Base-by-base conservation (phyloP, 2,888 invertebrate species). In the Aphodius granarius region DNA sequence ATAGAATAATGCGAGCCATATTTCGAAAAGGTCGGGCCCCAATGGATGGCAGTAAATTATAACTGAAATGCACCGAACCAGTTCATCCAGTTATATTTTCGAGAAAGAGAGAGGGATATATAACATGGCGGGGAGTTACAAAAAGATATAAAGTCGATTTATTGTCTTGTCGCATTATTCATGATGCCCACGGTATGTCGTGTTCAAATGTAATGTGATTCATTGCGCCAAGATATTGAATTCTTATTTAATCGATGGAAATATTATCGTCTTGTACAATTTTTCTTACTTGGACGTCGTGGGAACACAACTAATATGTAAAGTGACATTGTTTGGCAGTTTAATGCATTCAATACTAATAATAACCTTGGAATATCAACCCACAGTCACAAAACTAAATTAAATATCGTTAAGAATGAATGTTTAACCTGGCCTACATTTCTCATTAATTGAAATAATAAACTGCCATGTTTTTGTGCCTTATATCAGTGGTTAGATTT, bases 21-120 rank as follows among this genome's bases (percentile, higher is more conserved):
- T 75, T 68, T 20, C 66, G 72, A 73, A 68, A 75, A 72, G 75
- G 73, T 73, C 63, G 71, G 71, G 43, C 23, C 68, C 13, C 20
- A 20, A 75, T 75, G 43, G 66, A 16, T 63, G 16, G 66, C 21
- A 72, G 72, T 75, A 72, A 75, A 75, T 75, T 72, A 75, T 73
- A 72, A 72, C 68, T 73, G 43, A 43, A 43, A 43, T 43, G 43
- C 43, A 43, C 43, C 43, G 43, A 43, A 43, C 43, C 43, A 43
- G 43, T 43, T 43, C 43, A 43, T 43, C 43, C 43, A 43, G 43
- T 43, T 43, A 43, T 43, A 43, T 43, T 43, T 43, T 43, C 6
- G 43, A 43, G 43, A 43, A 13, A 43, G 43, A 20, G 19, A 13
- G 73, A 68, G 62, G 9, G 65, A 16, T 66, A 22, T 43, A 72